Evolutionary conservation across 2,113 vertebrate genomes (phyloP), one percentile per base, ranked within the genome.

Genomic region (Lepus europaeus): DNA sequence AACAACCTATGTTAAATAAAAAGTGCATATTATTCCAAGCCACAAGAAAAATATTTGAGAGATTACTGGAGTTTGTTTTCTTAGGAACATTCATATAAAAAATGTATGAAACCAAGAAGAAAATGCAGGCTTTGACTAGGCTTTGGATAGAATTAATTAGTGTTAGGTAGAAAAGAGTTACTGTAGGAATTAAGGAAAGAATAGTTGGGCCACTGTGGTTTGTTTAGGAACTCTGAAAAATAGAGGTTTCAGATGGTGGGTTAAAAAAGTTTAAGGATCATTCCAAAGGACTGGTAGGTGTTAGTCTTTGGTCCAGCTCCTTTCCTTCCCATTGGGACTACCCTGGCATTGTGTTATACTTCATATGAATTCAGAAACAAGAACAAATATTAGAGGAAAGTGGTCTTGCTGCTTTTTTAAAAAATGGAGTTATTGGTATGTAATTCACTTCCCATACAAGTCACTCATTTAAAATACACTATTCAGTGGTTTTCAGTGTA

Each of bases 61-160:
- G 29, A 51, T 92, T 86, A 63, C 29, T 91, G 16, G 49, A 79
- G 19, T 33, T 68, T 88, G 45, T 97, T 90, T 66, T 10, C 66
- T 94, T 90, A 39, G 49, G 89, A 80, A 70, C 56, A 59, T 59
- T 17, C 19, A 59, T 59, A 16, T 6, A 59, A 59, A 59, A 59
- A 59, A 14, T 76, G 5, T 27, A 56, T 88, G 22, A 76, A 74
- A 63, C 70, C n/a, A 19, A 89, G 23, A 93, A 95, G 72, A 93
- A 96, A 83, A 82, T 78, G 19, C 16, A 76, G 69, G 11, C 59
- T 68, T 74, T 93, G 25, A 13, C 45, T 5, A 68, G 22, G 88
- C 82, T 90, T 84, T 90, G 72, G 72, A 84, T 61, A 97, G 53
- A 87, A 78, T 66, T 88, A 82, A 82, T 95, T 92, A 51, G 20